Percentiles rank a stretch among this genome's conserved stretches.
Evolutionary conservation across 2,888 invertebrate species (phyloP).

Genomic region (Beris morrisii): DNA sequence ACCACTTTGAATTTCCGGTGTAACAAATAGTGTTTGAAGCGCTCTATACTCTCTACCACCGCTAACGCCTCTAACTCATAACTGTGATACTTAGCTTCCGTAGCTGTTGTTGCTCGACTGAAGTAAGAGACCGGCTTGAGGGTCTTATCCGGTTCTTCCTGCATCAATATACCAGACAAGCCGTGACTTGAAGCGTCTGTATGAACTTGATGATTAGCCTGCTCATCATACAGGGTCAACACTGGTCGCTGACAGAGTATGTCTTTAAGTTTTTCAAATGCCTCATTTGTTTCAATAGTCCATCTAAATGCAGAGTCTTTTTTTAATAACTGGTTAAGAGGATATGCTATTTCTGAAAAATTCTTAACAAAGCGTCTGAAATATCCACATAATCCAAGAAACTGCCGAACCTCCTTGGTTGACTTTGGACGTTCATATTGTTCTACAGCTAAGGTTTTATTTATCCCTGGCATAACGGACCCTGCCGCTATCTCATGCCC

Average conservation of each 20-base stretch:
- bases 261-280: not conserved
- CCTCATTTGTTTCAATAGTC: constrained; percentile 22
- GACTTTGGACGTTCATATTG: constrained; percentile 40
- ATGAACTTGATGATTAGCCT: constrained; percentile 43
- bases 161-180: too few relatives aligned
- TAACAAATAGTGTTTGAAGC: too few relatives aligned
- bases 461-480: constrained; percentile 5
- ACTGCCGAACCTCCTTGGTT: constrained; percentile 41
- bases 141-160: too few relatives aligned
- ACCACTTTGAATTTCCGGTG: too few relatives aligned
- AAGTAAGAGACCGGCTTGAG: too few relatives aligned
- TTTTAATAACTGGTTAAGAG: constrained; percentile 41
- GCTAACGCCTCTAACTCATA: too few relatives aligned
- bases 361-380: constrained; percentile 45
- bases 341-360: constrained; percentile 42
- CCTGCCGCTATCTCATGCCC: constrained; percentile 11
- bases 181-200: too few relatives aligned
- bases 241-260: not conserved
- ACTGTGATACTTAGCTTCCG: too few relatives aligned
- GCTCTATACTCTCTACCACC: too few relatives aligned
- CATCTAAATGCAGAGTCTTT: constrained; percentile 40
- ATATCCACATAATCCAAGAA: constrained; percentile 45
- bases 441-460: constrained; percentile 28
- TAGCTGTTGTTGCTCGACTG: too few relatives aligned
- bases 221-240: not conserved